Conservation (phyloP, 1,140 invertebrate genomes). For the Anagrus nilaparvatae region DNA sequence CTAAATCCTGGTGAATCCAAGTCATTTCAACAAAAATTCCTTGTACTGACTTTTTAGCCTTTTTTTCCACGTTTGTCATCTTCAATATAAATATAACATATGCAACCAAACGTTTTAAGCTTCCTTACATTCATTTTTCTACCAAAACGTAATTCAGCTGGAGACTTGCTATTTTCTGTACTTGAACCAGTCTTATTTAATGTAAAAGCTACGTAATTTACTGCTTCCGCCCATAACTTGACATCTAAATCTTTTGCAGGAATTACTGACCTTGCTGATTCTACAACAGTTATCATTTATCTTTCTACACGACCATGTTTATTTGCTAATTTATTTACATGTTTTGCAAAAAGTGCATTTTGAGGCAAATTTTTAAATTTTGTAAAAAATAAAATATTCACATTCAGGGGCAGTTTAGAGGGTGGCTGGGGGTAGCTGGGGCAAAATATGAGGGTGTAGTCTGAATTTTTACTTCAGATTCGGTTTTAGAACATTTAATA, state of each 20-base stretch:
- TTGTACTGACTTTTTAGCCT: constrained; percentile 14
- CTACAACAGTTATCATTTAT: background rate
- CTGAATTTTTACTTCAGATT: too few relatives aligned
- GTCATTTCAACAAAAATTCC: constrained; percentile 20
- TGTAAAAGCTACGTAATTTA: constrained; percentile 24
- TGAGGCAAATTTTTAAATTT: too few relatives aligned
- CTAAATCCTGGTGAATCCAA: constrained; percentile 11
- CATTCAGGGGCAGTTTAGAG: too few relatives aligned
- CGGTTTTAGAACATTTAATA: too few relatives aligned
- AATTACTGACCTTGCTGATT: constrained; percentile 23
- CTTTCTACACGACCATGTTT: too few relatives aligned
- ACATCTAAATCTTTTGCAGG: constrained; percentile 6
- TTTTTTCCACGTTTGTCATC: constrained; percentile 15
- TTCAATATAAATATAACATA: constrained; percentile 11
- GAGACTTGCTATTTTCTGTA: constrained; percentile 9
- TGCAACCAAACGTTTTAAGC: constrained; percentile 17
- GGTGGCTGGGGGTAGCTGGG: too few relatives aligned
- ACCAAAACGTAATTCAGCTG: constrained; percentile 19
- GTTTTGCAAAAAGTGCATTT: too few relatives aligned
- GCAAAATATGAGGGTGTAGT: too few relatives aligned
- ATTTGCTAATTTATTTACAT: too few relatives aligned
- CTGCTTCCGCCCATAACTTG: constrained; percentile 29
- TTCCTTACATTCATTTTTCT: constrained; percentile 11
- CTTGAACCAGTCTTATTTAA: constrained; percentile 21
- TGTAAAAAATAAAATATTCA: too few relatives aligned